Base-by-base conservation (phyloP, 2,888 invertebrate species). In the Exephanes ischioxanthus region DNA sequence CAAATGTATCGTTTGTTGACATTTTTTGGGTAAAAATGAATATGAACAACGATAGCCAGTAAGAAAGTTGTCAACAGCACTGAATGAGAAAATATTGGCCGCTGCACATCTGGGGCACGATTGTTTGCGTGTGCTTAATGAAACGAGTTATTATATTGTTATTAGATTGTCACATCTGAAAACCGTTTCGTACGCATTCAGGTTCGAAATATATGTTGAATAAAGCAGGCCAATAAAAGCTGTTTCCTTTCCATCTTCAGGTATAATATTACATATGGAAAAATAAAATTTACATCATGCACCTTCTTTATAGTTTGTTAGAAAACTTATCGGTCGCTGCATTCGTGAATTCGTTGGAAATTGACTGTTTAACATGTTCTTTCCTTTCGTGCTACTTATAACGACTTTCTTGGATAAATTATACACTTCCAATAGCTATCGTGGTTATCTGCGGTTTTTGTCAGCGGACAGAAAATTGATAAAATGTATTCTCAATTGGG, bases 401-500 rank as follows among this genome's bases (percentile, higher is more conserved):
- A 53, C 19, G 5, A n/a, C 55, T 55, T n/a, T 55, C 14, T 26
- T 58, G 22, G 22, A 26, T 22, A 45, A 53, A 45, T 45, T 14
- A 14, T 3, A 45, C 14, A 45, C 67, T 53, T 45, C 16, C 61
- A 61, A 55, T 14, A 55, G 41, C 9, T 7, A 14, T 73, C n/a
- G 30, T n/a, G n/a, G 19, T 58, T 73, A 41, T 61, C 58, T 79
- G n/a, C 45, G 75, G 63, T 70, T 70, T 70, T 79, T 73, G 67
- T 58, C 73, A 63, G 51, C 51, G 53, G 51, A 55, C 55, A 76
- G 45, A 48, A 66, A 30, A 71, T 26, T 58, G 61, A 77, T 84
- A 72, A 84, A 72, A 77, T 72, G 67, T 61, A 22, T 80, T 84
- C 72, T 48, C 75, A 51, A 76, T 55, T 3, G 22, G 19, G 45